These are phyloP conservation scores for Cremastinae sp. DNA, from an alignment of 2,888 invertebrate genomes.

Conservation along the genomic window DNA sequence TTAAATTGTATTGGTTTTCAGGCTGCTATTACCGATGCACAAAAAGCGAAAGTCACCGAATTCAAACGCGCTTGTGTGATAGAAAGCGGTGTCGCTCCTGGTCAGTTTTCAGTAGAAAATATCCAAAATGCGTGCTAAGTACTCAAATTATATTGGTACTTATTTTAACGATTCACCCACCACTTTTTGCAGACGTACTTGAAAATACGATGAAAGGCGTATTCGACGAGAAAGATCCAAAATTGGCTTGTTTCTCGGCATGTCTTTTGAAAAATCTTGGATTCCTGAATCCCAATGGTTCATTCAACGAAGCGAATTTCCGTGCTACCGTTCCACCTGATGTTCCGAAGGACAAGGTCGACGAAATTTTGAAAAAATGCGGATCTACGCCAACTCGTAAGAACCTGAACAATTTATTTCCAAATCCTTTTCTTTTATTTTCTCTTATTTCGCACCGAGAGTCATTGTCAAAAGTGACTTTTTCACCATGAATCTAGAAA, in stretches of 20 bases:
- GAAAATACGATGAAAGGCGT: conserved; percentile 67
- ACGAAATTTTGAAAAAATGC: conserved; percentile 66
- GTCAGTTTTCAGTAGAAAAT: conserved; percentile 60
- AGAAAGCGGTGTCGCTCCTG: conserved; percentile 67
- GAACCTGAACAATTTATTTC: conserved; percentile 15
- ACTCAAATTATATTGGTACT: background rate
- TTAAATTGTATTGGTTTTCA: conserved; percentile 12
- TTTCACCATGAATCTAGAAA: too few species aligned
- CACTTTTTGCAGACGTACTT: conserved; percentile 66
- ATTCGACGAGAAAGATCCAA: conserved; percentile 65
- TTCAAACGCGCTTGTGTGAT: conserved; percentile 66
- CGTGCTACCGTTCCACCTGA: conserved; percentile 64
- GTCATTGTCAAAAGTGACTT: too few species aligned
- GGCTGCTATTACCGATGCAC: conserved; percentile 46
- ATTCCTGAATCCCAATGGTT: conserved; percentile 68
- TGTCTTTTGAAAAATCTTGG: conserved; percentile 73
- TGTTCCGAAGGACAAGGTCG: conserved; percentile 64
- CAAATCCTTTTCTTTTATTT: background rate
- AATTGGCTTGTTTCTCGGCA: conserved; percentile 70
- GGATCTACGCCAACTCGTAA: conserved; percentile 62
- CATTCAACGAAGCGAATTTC: conserved; percentile 66
- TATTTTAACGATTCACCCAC: too few species aligned
- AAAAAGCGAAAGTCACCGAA: conserved; percentile 63
- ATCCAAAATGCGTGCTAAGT: background rate
- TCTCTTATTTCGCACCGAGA: background rate